Conservation (phyloP, 2,888 invertebrate genomes). For the Steinernema hermaphroditum region DNA sequence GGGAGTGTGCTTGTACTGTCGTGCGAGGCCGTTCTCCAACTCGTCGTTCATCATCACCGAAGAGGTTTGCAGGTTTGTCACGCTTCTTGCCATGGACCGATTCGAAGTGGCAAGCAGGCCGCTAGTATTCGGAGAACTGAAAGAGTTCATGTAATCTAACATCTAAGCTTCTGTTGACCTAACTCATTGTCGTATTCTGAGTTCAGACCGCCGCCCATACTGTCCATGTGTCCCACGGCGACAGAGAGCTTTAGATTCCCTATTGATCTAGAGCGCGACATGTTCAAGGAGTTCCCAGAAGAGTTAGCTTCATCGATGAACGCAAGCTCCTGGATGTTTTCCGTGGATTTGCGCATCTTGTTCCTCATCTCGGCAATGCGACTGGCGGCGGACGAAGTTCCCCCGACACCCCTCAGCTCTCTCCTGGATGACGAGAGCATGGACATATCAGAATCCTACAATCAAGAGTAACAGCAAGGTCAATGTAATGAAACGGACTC, state of each 20-base stretch:
- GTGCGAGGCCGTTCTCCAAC: conserved; percentile 26
- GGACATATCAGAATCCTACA: conserved; percentile 22
- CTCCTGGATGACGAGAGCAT: conserved; percentile 32
- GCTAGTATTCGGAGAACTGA: conserved; percentile 10
- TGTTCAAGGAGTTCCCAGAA: conserved; percentile 26
- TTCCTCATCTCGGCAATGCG: conserved; percentile 32
- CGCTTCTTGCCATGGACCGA: conserved; percentile 47
- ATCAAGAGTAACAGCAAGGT: background rate
- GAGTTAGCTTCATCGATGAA: background rate
- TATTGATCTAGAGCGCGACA: conserved; percentile 44
- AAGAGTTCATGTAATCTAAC: background rate
- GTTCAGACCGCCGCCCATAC: conserved; percentile 30
- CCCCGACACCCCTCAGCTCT: background rate
- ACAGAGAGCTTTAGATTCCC: conserved; percentile 43
- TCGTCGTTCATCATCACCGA: conserved; percentile 33
- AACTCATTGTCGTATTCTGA: conserved; percentile 31
- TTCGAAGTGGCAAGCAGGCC: conserved; percentile 33
- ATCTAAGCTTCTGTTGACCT: background rate
- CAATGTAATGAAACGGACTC: background rate
- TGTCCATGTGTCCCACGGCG: background rate
- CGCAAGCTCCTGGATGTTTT: conserved; percentile 34
- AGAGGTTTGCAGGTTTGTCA: conserved; percentile 41
- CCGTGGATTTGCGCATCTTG: conserved; percentile 28
- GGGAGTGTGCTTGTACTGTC: conserved; percentile 31
- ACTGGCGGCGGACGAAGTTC: background rate